Percentiles rank a stretch among this genome's conserved stretches.
Conservation (phyloP, 2,113 vertebrate species). For the Haplotaxodon microlepis region DNA sequence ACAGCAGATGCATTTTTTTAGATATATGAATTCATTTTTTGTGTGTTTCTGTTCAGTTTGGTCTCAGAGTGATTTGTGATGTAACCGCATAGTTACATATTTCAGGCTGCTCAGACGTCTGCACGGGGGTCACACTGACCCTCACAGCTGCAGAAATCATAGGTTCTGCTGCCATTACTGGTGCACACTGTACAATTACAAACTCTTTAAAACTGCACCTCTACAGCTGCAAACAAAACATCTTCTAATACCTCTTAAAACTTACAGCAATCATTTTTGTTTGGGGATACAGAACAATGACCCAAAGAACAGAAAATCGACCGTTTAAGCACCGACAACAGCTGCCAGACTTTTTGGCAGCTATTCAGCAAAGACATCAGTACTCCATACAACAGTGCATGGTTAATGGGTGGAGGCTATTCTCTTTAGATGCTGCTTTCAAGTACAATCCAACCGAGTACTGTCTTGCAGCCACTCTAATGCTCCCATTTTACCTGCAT, state of each 20-base stretch:
- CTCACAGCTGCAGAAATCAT: neutral
- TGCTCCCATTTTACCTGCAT: neutral
- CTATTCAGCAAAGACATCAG: neutral
- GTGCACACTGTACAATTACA: neutral
- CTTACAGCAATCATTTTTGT: neutral
- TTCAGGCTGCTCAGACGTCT: neutral
- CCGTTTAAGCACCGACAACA: neutral
- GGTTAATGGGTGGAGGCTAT: neutral
- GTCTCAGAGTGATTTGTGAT: neutral
- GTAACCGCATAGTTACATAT: neutral
- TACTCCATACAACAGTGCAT: neutral
- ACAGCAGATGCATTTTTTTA: neutral
- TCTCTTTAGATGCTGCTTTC: neutral
- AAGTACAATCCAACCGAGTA: neutral
- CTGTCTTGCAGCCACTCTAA: neutral
- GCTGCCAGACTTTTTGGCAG: neutral
- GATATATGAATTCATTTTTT: neutral
- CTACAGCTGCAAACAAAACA: neutral
- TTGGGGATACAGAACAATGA: neutral
- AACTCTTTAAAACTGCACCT: neutral
- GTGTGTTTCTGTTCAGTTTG: neutral
- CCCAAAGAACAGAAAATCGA: neutral
- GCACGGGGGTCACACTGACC: neutral
- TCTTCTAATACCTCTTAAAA: neutral
- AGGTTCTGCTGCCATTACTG: neutral